A percentile compares a stretch with the other conserved stretches of the same genome.
These are phyloP conservation scores for Salpingus planirostris DNA, from an alignment of 2,888 invertebrate genomes.

Conservation along the genomic window DNA sequence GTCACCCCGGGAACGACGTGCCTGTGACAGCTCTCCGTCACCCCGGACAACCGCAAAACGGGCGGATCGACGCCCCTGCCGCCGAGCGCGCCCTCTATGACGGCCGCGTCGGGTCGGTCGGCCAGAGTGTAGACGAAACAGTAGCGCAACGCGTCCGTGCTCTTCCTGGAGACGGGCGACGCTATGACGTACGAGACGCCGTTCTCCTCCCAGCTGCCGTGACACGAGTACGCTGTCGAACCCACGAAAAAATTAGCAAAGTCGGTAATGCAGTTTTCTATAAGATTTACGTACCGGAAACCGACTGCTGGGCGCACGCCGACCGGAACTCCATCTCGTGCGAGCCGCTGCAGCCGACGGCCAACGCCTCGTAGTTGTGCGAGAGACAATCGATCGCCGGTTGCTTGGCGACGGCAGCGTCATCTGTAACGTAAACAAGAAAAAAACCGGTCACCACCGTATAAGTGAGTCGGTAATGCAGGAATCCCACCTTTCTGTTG, in stretches of 20 bases:
- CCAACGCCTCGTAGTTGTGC: conserved; percentile 48
- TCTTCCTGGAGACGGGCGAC: conserved; percentile 47
- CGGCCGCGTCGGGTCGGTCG: conserved; percentile 23
- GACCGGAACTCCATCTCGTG: conserved; percentile 55
- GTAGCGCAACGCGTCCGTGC: conserved; percentile 47
- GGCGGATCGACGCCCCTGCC: conserved; percentile 29
- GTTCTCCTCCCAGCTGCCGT: conserved; percentile 63
- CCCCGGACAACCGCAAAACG: conserved; percentile 45
- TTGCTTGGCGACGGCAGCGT: conserved; percentile 12
- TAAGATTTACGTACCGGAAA: conserved; percentile 39
- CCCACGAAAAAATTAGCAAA: too few species aligned
- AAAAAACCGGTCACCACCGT: too few species aligned
- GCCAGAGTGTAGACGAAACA: conserved; percentile 54
- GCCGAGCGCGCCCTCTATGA: conserved; percentile 25
- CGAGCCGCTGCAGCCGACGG: conserved; percentile 50
- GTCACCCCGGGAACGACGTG: conserved; percentile 45
- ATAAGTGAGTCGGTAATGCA: background rate
- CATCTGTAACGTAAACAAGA: background rate
- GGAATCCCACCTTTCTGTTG: conserved; percentile 39
- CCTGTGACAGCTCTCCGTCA: conserved; percentile 52
- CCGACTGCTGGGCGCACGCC: conserved; percentile 43
- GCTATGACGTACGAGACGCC: conserved; percentile 58
- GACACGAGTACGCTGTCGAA: conserved; percentile 62
- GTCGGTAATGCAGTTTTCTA: too few species aligned
- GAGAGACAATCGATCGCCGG: conserved; percentile 42